phyloP scores from a whole-genome alignment of 1,140 invertebrate genomes.

The Drosophila mayri region DNA sequence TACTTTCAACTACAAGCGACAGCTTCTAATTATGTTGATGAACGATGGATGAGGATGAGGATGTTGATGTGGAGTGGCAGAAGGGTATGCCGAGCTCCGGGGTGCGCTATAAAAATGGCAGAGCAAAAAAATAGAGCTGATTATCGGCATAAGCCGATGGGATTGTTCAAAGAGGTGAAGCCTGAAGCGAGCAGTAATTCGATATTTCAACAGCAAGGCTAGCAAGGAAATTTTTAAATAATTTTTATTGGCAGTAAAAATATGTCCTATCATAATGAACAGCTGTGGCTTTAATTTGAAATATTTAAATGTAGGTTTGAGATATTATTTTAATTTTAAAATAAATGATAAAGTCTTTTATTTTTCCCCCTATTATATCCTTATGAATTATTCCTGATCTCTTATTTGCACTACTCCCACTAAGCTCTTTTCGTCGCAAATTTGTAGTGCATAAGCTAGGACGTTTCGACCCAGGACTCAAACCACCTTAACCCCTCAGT shows the following conservation, averaged over 20 bases:
- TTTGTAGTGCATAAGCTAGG: slow-evolving; percentile 72
- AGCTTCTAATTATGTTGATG: slow-evolving; percentile 63
- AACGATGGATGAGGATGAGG: slow-evolving; percentile 27
- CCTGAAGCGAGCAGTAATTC: slow-evolving; percentile 8
- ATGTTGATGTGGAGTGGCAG: slow-evolving; percentile 1
- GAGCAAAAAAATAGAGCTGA: slow-evolving; percentile 33
- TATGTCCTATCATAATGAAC: not conserved
- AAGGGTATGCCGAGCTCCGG: slow-evolving; percentile 24
- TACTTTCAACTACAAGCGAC: slow-evolving; percentile 60
- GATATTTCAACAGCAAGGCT: slow-evolving; percentile 10
- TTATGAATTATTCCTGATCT: slow-evolving; percentile 24
- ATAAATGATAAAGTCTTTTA: not conserved
- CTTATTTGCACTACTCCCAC: not conserved
- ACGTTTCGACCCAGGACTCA: not conserved
- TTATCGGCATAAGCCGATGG: slow-evolving; percentile 33
- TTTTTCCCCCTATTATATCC: not conserved
- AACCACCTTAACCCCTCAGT: slow-evolving; percentile 28
- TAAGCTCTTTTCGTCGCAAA: slow-evolving; percentile 25
- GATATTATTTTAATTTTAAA: not conserved
- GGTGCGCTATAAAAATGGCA: slow-evolving; percentile 31
- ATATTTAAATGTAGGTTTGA: not conserved
- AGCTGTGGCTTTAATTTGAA: not conserved
- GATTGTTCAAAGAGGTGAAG: slow-evolving; percentile 26
- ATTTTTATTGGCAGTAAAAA: not conserved
- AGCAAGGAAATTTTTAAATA: not conserved